Evolutionary conservation across 2,113 vertebrate species (phyloP), one percentile per base, ranked within the genome.

Genomic region (Sturnus vulgaris): DNA sequence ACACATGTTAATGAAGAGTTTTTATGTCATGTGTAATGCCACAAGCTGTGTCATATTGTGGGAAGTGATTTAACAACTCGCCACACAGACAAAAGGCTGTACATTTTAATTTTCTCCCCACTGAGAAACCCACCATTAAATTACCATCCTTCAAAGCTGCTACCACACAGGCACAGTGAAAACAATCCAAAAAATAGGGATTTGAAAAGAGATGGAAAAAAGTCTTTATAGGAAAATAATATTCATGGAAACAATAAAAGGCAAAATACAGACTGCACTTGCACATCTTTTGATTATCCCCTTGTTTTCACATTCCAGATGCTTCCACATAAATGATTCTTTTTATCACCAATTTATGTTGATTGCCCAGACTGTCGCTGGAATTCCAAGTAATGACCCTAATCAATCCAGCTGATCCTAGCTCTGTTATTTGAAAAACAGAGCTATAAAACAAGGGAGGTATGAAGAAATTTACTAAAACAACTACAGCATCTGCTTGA

Each of bases 91-190:
- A 92, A 93, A 96, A 95, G 82, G 39, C 82, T 92, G 93, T 94
- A 93, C 55, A 91, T 96, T 95, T 98, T 95, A 92, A 96, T 96
- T 86, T 93, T 94, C 59, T 83, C 23, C 86, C 95, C 80, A 87
- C 83, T 94, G 97, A 91, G 95, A 97, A 94, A 94, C 25, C 49
- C 82, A 52, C 47, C 66, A 94, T 79, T 97, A 96, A 96, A 91
- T 97, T 90, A 94, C 80, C 63, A 92, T 93, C 40, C 78, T 97
- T 97, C 86, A 94, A 83, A 90, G 79, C 44, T 92, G 76, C 56
- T n/a, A 81, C 59, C 88, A 72, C 23, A 85, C 37, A 86, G 59
- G 46, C 55, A 84, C 37, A 93, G 30, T 72, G 39, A 30, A 81
- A 53, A 77, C 44, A 88, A 61, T 70, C 1, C 15, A 55, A 53